A percentile compares a stretch with the other conserved stretches of the same genome.
phyloP scores from a whole-genome alignment of 2,113 vertebrate genomes.

The Ictalurus punctatus region DNA sequence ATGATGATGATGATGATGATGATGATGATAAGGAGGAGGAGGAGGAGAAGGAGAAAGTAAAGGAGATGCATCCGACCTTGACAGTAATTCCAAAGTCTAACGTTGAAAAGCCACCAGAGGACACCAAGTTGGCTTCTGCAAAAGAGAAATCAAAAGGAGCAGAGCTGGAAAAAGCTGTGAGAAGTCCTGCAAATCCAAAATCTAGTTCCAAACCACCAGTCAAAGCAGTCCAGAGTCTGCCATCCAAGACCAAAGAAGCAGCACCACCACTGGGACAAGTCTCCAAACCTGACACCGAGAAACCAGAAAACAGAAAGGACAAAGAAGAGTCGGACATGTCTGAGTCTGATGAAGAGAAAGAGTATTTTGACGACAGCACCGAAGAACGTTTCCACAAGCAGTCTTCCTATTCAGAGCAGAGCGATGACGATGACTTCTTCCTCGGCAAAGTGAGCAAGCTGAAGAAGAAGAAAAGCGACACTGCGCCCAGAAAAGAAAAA shows the following conservation, averaged over 20 bases:
- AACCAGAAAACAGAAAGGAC: neutral
- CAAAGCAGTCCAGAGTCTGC: conserved; percentile 21
- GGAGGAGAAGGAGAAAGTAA: neutral
- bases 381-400: conserved; percentile 92
- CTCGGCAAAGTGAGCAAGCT: conserved; percentile 86
- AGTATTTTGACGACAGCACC: conserved; percentile 92
- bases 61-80: conserved; percentile 17
- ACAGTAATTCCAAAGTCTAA: neutral
- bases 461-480: conserved; percentile 72
- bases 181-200: conserved; percentile 9
- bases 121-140: neutral
- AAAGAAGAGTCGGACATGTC: conserved; percentile 64
- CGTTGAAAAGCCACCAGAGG: neutral
- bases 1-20: neutral
- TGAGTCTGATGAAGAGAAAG: conserved; percentile 69
- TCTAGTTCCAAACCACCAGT: conserved; percentile 1
- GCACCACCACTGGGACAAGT: conserved; percentile 21
- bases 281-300: conserved; percentile 38
- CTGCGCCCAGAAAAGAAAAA: conserved; percentile 52
- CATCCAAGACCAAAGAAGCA: neutral
- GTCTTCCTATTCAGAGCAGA: conserved; percentile 83
- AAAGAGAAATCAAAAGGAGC: neutral
- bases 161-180: neutral
- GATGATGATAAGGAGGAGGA: neutral
- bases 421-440: conserved; percentile 87